phyloP scores from a whole-genome alignment of 2,797 vertebrate genomes.

The Spea hammondii region DNA sequence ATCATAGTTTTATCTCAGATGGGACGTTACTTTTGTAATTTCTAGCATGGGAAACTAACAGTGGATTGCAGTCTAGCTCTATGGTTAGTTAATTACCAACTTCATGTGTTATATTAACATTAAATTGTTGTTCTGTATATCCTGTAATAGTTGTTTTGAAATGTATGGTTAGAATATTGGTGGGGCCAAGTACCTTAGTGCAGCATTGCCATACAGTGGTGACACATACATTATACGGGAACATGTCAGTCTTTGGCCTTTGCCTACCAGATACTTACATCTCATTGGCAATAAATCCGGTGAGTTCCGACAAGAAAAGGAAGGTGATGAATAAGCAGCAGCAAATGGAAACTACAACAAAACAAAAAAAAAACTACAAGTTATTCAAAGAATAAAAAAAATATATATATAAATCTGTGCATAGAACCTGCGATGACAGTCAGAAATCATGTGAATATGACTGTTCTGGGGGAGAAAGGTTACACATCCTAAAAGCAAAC shows the following conservation, averaged over 20 bases:
- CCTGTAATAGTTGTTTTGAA: too few species aligned
- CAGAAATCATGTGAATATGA: background rate
- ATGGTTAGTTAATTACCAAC: too few species aligned
- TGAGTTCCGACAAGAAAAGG: conserved; percentile 97
- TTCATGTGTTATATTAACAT: too few species aligned
- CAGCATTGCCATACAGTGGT: too few species aligned
- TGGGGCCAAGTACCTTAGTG: too few species aligned
- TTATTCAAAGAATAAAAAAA: conserved; percentile 21
- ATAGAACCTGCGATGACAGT: background rate
- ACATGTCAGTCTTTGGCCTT: background rate
- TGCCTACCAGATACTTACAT: conserved; percentile 79
- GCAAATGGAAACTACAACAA: conserved; percentile 89
- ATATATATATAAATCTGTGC: background rate
- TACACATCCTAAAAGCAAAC: conserved; percentile 24
- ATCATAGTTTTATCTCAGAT: too few species aligned
- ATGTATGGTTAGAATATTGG: too few species aligned
- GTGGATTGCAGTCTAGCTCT: too few species aligned
- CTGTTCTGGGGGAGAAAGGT: background rate
- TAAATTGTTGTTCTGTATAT: too few species aligned
- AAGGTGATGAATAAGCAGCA: conserved; percentile 98
- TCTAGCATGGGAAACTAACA: too few species aligned
- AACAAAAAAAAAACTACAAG: conserved; percentile 48
- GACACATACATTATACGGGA: too few species aligned
- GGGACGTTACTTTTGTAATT: too few species aligned
- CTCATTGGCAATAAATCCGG: conserved; percentile 96